Percentiles rank a stretch among this genome's conserved stretches.
These are phyloP conservation scores for Berghia stephanieae DNA, from an alignment of 1,140 invertebrate species.

Conservation along the genomic window DNA sequence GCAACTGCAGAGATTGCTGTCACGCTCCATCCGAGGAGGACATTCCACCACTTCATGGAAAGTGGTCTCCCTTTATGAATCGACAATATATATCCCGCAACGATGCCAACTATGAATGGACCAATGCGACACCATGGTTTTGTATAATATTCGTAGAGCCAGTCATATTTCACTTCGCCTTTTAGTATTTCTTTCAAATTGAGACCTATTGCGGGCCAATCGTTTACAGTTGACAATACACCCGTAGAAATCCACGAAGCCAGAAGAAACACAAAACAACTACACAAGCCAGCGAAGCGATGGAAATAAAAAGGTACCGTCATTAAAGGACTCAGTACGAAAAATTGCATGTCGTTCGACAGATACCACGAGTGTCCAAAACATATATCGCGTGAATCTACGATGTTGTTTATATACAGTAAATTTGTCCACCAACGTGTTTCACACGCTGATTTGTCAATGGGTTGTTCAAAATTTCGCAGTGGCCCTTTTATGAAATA, in stretches of 20 bases:
- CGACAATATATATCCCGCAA: constrained; percentile 66
- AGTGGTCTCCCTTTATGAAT: constrained; percentile 39
- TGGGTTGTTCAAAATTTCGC: constrained; percentile 67
- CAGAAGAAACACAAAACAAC: constrained; percentile 29
- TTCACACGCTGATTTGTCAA: constrained; percentile 68
- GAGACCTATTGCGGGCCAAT: not conserved
- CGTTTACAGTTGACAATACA: constrained; percentile 25
- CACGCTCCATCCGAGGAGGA: constrained; percentile 33
- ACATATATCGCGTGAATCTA: constrained; percentile 74
- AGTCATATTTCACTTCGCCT: constrained; percentile 29
- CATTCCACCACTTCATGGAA: constrained; percentile 38
- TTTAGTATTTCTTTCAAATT: not conserved
- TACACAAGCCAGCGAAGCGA: not conserved
- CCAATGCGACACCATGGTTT: constrained; percentile 69
- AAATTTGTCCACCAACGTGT: constrained; percentile 86
- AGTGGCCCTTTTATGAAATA: constrained; percentile 76
- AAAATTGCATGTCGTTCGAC: constrained; percentile 83
- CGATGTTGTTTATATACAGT: constrained; percentile 86
- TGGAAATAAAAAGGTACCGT: constrained; percentile 49
- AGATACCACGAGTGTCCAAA: constrained; percentile 79
- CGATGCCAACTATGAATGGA: constrained; percentile 70
- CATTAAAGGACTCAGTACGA: constrained; percentile 75
- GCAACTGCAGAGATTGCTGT: constrained; percentile 20
- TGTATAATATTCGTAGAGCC: constrained; percentile 38
- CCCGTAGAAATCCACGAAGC: constrained; percentile 40